Base-by-base conservation (phyloP, 2,797 vertebrate genomes). In the Crax fasciolata region DNA sequence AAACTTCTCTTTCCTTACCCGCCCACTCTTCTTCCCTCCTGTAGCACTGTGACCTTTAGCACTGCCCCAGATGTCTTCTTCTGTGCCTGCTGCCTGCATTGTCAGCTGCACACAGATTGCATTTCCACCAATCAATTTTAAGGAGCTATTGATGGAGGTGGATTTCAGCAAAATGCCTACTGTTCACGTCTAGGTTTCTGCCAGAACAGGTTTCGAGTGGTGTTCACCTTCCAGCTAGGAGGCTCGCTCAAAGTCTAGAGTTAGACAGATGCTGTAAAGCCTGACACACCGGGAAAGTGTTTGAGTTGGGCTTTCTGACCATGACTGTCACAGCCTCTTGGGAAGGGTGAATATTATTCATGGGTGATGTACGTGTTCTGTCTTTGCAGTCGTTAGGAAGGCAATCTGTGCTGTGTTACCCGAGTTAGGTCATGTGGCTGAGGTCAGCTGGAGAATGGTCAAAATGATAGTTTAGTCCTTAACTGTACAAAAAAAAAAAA, bases 151-250 rank as follows among this genome's bases (percentile, higher is more conserved):
- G 49, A 25, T 73, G 21, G 70, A 82, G 41, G 27, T n/a, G 35
- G 15, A 38, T 94, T 86, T 93, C 57, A 70, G 51, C 55, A 76
- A 90, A 76, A 87, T 63, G 83, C 66, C 77, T 78, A 30, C 70
- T 3, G 3, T 73, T 91, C 10, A 3, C 66, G 84, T 91, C 32
- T 81, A 9, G 0, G 8, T 63, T 76, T 85, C 77, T 95, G 41
- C 48, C 24, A 38, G 71, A 27, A 25, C 1, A 4, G 2, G 6
- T 90, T 94, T 93, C 73, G 66, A 48, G 58, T 41, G 27, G 58
- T 41, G 27, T 59, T 71, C 10, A 1, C 1, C 0, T 90, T 84
- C 25, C 61, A 79, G 0, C 55, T 39, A 23, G 58, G 54, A 75
- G 46, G 20, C n/a, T 90, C 4, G 3, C 59, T 86, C 27, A 75